Evolutionary conservation across 2,888 invertebrate species (phyloP).

Genomic region (Cybosia mesomella): DNA sequence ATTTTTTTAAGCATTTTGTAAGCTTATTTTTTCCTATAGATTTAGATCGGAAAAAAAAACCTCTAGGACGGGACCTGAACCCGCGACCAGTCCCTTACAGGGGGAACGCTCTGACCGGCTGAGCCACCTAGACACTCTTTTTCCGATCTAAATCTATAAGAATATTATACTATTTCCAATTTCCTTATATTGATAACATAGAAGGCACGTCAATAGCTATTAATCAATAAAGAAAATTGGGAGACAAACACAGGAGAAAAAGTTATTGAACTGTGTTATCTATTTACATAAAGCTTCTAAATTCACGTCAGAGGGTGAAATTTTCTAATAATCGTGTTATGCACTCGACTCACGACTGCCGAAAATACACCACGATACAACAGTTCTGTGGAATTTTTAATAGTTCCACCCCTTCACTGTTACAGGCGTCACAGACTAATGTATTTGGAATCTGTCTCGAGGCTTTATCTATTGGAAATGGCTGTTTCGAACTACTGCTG

Average conservation of each 20-base stretch:
- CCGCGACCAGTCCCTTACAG: too few relatives aligned
- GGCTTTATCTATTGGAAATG: constrained; percentile 85
- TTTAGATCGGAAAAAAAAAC: too few relatives aligned
- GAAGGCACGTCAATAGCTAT: not conserved
- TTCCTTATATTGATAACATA: not conserved
- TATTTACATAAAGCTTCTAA: constrained; percentile 47
- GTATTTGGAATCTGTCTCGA: constrained; percentile 85
- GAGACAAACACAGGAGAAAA: not conserved
- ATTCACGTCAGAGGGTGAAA: constrained; percentile 52
- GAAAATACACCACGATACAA: constrained; percentile 65
- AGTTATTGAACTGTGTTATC: constrained; percentile 15
- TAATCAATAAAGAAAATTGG: not conserved
- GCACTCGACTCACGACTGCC: constrained; percentile 65
- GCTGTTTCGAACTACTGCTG: constrained; percentile 83
- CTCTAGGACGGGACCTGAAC: too few relatives aligned
- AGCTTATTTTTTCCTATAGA: too few relatives aligned
- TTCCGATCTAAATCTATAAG: too few relatives aligned
- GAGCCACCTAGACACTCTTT: too few relatives aligned
- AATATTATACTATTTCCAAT: not conserved
- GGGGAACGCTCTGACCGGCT: too few relatives aligned
- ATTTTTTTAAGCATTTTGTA: too few relatives aligned
- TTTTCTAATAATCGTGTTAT: constrained; percentile 78
- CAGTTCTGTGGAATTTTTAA: constrained; percentile 81
- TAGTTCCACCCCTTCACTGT: constrained; percentile 71
- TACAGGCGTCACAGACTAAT: constrained; percentile 75